These are phyloP conservation scores for Arbacia lixula DNA, from an alignment of 53 echinoderm and acorn worm species.

Conservation along the genomic window DNA sequence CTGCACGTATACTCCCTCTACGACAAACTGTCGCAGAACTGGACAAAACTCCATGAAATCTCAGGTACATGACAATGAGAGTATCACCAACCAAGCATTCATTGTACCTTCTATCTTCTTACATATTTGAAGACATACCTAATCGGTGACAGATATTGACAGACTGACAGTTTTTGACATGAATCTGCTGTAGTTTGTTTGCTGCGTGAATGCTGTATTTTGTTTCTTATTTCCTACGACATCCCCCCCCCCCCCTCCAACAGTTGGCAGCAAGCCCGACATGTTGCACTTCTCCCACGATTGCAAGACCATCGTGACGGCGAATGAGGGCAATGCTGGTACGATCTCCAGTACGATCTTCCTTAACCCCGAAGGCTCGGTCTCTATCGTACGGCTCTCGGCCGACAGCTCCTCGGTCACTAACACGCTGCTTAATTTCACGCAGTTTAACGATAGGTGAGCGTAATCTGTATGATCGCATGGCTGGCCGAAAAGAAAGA, in stretches of 20 bases:
- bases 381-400: constrained; percentile 67
- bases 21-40: constrained; percentile 15
- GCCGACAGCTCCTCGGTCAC: background rate
- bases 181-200: no score
- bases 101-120: no score
- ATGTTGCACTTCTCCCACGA: constrained; percentile 83
- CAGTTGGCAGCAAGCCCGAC: constrained; percentile 77
- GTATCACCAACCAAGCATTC: no score
- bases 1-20: constrained; percentile 67
- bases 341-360: constrained; percentile 45
- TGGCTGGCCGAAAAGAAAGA: no score
- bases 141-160: no score
- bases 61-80: constrained; percentile 45
- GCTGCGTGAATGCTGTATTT: no score
- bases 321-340: constrained; percentile 75
- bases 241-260: constrained; percentile 2
- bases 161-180: background rate
- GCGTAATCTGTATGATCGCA: no score
- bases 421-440: constrained; percentile 8
- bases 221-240: no score
- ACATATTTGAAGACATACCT: no score
- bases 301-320: constrained; percentile 74
- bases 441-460: constrained; percentile 36
- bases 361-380: constrained; percentile 78
- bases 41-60: constrained; percentile 52